Evolutionary conservation across 2,888 invertebrate genomes (phyloP).

Genomic region (Odontocerum albicorne): DNA sequence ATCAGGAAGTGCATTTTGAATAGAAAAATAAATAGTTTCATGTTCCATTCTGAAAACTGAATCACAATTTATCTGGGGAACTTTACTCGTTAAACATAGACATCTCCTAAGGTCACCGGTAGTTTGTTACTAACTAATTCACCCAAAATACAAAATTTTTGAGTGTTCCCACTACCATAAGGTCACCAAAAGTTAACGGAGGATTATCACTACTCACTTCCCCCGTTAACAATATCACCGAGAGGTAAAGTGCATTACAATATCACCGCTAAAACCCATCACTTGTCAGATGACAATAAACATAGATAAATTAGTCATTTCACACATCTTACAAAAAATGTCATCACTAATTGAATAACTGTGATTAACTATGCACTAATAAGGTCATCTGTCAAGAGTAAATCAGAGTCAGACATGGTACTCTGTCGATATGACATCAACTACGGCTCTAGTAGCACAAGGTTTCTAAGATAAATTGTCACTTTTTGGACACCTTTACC

Average conservation of each 20-base stretch:
- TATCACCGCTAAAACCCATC: conserved; percentile 22
- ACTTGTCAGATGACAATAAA: not conserved
- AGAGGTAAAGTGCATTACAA: conserved; percentile 15
- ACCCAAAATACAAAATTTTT: conserved; percentile 3
- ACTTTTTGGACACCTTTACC: not conserved
- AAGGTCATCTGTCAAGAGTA: conserved; percentile 15
- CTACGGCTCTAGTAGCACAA: conserved; percentile 30
- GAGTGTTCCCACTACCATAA: conserved; percentile 24
- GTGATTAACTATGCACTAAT: conserved; percentile 14
- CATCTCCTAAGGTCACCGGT: conserved; percentile 10
- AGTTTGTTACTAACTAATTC: conserved; percentile 8
- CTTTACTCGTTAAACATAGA: not conserved
- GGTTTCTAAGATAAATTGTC: conserved; percentile 7
- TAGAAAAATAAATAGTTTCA: conserved; percentile 23
- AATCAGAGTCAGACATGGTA: conserved; percentile 7
- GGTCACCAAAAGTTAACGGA: conserved; percentile 25
- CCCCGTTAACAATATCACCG: conserved; percentile 24
- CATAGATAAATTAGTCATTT: not conserved
- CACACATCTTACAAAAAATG: conserved; percentile 6
- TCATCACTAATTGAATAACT: conserved; percentile 4
- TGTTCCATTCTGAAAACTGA: too few species aligned
- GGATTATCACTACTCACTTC: conserved; percentile 21
- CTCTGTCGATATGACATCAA: conserved; percentile 28
- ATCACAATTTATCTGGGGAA: conserved; percentile 28
- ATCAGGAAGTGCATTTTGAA: not conserved